Base-by-base conservation (phyloP, 2,888 invertebrate species). In the Cancer borealis region DNA sequence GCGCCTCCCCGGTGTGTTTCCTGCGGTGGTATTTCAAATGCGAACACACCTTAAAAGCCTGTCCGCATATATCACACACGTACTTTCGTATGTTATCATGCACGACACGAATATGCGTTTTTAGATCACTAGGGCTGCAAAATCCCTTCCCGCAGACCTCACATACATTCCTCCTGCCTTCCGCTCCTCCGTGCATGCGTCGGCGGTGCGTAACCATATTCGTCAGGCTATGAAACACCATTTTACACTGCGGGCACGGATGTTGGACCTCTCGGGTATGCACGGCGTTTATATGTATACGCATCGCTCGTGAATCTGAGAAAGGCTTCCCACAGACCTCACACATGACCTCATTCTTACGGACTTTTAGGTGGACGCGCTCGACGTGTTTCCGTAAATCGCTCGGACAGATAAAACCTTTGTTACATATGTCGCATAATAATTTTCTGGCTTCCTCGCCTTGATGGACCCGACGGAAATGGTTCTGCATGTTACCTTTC, bases 1-100 rank as follows among this genome's bases (percentile, higher is more conserved):
- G 95, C 5, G 95, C 93, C 91, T 95, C 95, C 14, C 95, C 95
- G n/a, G 95, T 95, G 87, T 95, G 95, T 60, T 93, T 95, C n/a
- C 95, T 49, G 26, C 95, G 93, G 46, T 95, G 95, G 54, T 95
- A 95, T 66, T 95, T 95, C 14, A 95, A 87, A 45, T 95, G 95
- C 17, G 95, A 95, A 39, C 95, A 93, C 14, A 95, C 95, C 60
- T 95, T 95, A 45, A 95, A 95, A 12, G 92, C 92, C 45, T 95
- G 95, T 21, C 95, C 95, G 87, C 95, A 95, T 21, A 95, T 95
- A 47, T 95, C 95, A 91, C 95, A 95, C 6, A 95, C 92, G 90
- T 93, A 95, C 45, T 95, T 95, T 30, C 95, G 79, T 26, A 95
- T 60, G 91, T 95, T 95, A 49, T 95, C 95, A 46, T 95, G 95